Evolutionary conservation across 30 jellyfish, hydroid and myxozoan genomes (phyloP), one percentile per base, ranked within the genome.

Genomic region (Cassiopea xamachana): DNA sequence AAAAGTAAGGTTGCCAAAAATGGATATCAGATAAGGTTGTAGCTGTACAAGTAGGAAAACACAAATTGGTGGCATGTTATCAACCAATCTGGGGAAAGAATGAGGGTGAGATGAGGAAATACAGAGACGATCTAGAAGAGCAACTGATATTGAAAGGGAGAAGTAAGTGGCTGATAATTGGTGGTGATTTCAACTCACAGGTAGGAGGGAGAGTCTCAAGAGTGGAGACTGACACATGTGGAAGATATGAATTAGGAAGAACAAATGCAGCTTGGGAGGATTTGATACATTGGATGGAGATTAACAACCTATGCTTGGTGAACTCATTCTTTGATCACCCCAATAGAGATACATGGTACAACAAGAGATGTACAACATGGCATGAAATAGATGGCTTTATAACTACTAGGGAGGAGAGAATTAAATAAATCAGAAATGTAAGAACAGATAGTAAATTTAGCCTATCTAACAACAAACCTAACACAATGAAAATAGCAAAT

Each of bases 271-370:
- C 76, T 67, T 0, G 76, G 15, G 76, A 67, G 19, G 76, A 67
- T 67, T 67, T 67, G 76, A 67, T 67, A 4, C 76, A 67, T 16
- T 10, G 76, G 76, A 0, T 67, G 76, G 76, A 67, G 76, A 67
- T 19, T 67, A 67, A 67, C 76, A 67, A 67, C 76, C 2, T 67
- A 19, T 19, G 46, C 0, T 67, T 0, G 76, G 76, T 19, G 7
- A 67, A 67, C 19, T 67, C 76, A 67, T 67, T 67, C 76, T 4
- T 67, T 67, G 76, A 19, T 67, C 76, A 67, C 76, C 76, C 46
- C 15, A 4, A 67, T 19, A 67, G 76, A 19, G 76, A 1, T 67
- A 67, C 76, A 67, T 67, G 19, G 76, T 15, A 67, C 76, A 15
- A 19, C 19, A 67, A 14, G 15, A 67, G 76, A 67, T 19, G 0